Evolutionary conservation across 2,797 vertebrate genomes (phyloP).

Genomic region (Poecilia picta): DNA sequence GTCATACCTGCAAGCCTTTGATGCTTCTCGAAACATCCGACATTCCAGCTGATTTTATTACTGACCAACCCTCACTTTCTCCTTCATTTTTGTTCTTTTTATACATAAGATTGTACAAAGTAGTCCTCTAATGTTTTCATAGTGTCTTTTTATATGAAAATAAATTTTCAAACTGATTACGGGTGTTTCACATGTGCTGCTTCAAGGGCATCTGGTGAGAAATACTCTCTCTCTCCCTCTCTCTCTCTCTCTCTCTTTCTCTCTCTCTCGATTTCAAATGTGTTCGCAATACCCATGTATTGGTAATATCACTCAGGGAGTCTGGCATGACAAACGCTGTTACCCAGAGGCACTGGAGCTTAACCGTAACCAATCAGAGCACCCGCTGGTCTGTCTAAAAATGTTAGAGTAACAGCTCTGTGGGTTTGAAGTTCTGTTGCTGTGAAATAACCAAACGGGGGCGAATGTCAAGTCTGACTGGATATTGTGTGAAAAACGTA

Average conservation of each 20-base stretch:
- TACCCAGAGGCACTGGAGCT: slow-evolving; percentile 66
- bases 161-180: slow-evolving; percentile 82
- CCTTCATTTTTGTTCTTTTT: slow-evolving; percentile 77
- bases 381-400: slow-evolving; percentile 58
- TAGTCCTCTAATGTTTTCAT: slow-evolving; percentile 87
- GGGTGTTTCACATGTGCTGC: slow-evolving; percentile 51
- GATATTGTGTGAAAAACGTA: slow-evolving; percentile 52
- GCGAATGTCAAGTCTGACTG: slow-evolving; percentile 50
- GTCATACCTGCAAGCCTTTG: slow-evolving; percentile 24
- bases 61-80: slow-evolving; percentile 52
- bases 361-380: slow-evolving; percentile 65
- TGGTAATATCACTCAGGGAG: slow-evolving; percentile 48
- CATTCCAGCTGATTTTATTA: slow-evolving; percentile 63
- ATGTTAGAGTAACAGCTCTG: slow-evolving; percentile 44
- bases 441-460: slow-evolving; percentile 41
- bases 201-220: slow-evolving; percentile 50
- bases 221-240: slow-evolving; percentile 12
- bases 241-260: slow-evolving; percentile 23
- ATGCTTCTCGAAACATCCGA: slow-evolving; percentile 56
- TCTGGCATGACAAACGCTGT: slow-evolving; percentile 67
- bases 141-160: slow-evolving; percentile 87
- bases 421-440: slow-evolving; percentile 56
- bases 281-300: slow-evolving; percentile 50
- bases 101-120: slow-evolving; percentile 85
- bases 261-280: slow-evolving; percentile 46